Conservation (phyloP, 2,797 vertebrate genomes). For the Steatocranus sp. region DNA sequence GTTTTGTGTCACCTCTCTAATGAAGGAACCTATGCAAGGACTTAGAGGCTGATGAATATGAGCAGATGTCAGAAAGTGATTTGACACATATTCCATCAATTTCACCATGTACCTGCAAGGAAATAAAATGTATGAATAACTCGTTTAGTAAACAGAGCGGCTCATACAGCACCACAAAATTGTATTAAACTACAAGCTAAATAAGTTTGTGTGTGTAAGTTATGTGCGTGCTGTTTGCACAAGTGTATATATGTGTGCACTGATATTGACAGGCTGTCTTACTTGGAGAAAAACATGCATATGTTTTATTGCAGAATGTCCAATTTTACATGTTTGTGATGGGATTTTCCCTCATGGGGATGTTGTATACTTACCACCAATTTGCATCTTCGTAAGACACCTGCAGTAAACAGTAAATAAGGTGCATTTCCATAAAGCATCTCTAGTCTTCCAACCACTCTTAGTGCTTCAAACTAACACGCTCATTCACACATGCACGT, state of each 20-base stretch:
- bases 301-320: neutral
- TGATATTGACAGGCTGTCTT: conserved; percentile 13
- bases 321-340: conserved; percentile 9
- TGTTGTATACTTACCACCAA: neutral
- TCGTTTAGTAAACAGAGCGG: conserved; percentile 67
- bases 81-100: conserved; percentile 80
- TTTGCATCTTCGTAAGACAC: neutral
- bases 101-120: conserved; percentile 67
- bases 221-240: neutral
- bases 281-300: conserved; percentile 14
- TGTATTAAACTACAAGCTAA: conserved; percentile 58
- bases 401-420: neutral
- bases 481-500: neutral
- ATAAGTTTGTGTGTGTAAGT: neutral
- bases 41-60: conserved; percentile 76
- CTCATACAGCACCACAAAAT: conserved; percentile 49
- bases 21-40: conserved; percentile 71
- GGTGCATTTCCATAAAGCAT: neutral
- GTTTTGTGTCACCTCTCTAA: conserved; percentile 77
- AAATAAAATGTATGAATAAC: conserved; percentile 70
- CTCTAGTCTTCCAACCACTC: neutral
- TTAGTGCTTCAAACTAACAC: neutral
- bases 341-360: neutral
- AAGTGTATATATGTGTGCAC: neutral
- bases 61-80: conserved; percentile 79